Evolutionary conservation across 92 coral and sea anemone species (phyloP).

Genomic region (Umimayanthus kanabou): DNA sequence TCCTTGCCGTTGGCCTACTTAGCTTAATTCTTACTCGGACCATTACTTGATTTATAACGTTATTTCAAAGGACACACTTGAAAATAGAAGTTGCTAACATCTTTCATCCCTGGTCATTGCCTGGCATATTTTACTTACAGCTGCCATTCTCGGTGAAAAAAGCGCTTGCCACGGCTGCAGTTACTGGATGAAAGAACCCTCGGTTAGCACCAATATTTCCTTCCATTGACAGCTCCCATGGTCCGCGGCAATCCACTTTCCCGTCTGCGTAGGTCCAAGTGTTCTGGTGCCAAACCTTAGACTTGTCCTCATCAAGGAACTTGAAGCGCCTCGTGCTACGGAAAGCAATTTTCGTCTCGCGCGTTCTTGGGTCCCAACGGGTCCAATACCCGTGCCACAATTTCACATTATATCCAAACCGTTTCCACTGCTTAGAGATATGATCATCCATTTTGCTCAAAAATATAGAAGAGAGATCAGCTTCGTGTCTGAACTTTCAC

Average conservation of each 20-base stretch:
- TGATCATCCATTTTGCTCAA: neutral
- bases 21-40: no score
- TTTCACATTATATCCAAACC: slow-evolving; percentile 9
- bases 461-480: neutral
- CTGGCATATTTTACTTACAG: neutral
- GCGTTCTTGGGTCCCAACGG: slow-evolving; percentile 14
- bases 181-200: slow-evolving; percentile 13
- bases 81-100: neutral
- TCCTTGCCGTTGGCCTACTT: no score
- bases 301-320: neutral
- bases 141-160: slow-evolving; percentile 25
- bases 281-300: slow-evolving; percentile 31
- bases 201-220: neutral
- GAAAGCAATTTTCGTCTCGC: slow-evolving; percentile 5
- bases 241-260: slow-evolving; percentile 2
- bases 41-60: no score
- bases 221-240: slow-evolving; percentile 10
- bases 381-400: slow-evolving; percentile 25
- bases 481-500: neutral
- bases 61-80: no score
- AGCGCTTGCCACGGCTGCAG: neutral
- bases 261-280: slow-evolving; percentile 20
- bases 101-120: neutral
- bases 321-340: slow-evolving; percentile 8
- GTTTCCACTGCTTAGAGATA: neutral